Evolutionary conservation across 2,113 vertebrate species (phyloP), one percentile per base, ranked within the genome.

Genomic region (Corythoichthys haematopterus): DNA sequence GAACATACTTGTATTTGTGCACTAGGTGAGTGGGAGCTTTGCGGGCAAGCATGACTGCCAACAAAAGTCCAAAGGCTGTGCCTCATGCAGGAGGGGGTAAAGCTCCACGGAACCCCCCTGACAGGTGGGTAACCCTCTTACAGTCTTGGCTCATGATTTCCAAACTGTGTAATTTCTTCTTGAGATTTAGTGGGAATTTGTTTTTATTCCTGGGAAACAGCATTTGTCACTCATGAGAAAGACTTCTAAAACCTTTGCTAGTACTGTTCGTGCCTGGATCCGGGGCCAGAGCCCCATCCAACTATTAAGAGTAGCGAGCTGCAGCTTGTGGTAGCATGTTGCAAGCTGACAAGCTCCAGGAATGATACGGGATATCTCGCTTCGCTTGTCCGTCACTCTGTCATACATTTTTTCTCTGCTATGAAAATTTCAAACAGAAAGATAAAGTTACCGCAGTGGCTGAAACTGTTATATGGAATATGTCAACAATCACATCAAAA

Each of bases 21-120:
- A 46, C 16, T 88, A 98, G 96, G 93, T 92, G 90, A 87, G 90
- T 77, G 86, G 86, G 77, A 74, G 84, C 88, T 85, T 85, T 83
- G 89, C 88, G 76, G 93, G 92, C 88, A 89, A 96, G 92, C 90
- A 99, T 99, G 97, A 99, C 97, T 86, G 96, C 96, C 94, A 99
- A 99, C 94, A 98, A 98, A 91, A 95, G 92, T 85, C 91, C 93
- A 89, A 94, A 92, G 88, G 92, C 95, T 88, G 92, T 80, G 71
- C 89, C 93, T 79, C 93, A 85, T 90, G 85, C 93, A 80, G 94
- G 92, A 93, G 93, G 90, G 87, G 92, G 88, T 98, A 97, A 96
- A 90, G 90, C 88, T 71, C 88, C 92, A 53, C 93, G 84, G 78
- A 94, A 94, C 80, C 88, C 89, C 81, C 90, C 94, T 61, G 94